Percentiles rank a stretch among this genome's conserved stretches.
Evolutionary conservation across 1,140 invertebrate genomes (phyloP).

Genomic region (Anastrepha obliqua): DNA sequence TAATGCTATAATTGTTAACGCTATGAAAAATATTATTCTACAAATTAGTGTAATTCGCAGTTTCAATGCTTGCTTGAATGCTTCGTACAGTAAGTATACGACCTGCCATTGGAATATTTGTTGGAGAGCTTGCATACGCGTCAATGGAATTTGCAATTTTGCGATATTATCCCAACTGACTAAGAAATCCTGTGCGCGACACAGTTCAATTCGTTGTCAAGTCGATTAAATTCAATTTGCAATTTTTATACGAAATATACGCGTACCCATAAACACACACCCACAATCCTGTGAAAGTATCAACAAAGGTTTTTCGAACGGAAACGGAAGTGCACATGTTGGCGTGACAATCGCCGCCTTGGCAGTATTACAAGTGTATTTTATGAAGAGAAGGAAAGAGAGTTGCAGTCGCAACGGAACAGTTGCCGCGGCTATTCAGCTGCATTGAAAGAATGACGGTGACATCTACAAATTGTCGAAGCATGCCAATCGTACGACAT

Average conservation of each 20-base stretch:
- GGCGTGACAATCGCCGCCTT: slow-evolving; percentile 48
- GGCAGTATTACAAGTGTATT: neutral
- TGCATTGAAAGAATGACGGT: too few relatives aligned
- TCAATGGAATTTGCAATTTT: slow-evolving; percentile 35
- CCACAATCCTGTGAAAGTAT: neutral
- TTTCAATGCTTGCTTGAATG: neutral
- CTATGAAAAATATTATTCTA: too few relatives aligned
- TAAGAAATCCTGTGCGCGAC: slow-evolving; percentile 32
- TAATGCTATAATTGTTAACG: too few relatives aligned
- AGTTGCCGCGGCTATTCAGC: neutral
- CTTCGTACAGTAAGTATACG: neutral
- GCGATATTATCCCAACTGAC: slow-evolving; percentile 10
- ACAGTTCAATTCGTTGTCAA: slow-evolving; percentile 32
- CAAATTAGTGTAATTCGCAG: neutral
- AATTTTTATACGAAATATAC: neutral
- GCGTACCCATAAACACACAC: neutral
- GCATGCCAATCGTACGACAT: neutral
- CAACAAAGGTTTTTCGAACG: neutral
- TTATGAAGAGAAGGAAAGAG: neutral
- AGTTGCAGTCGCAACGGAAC: neutral
- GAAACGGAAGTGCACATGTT: slow-evolving; percentile 44
- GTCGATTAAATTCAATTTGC: slow-evolving; percentile 48
- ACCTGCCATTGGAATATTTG: neutral
- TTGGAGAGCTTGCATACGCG: neutral
- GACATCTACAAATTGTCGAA: slow-evolving; percentile 13